Conservation (phyloP, 2,797 vertebrate genomes). For the Hyperoplus immaculatus region DNA sequence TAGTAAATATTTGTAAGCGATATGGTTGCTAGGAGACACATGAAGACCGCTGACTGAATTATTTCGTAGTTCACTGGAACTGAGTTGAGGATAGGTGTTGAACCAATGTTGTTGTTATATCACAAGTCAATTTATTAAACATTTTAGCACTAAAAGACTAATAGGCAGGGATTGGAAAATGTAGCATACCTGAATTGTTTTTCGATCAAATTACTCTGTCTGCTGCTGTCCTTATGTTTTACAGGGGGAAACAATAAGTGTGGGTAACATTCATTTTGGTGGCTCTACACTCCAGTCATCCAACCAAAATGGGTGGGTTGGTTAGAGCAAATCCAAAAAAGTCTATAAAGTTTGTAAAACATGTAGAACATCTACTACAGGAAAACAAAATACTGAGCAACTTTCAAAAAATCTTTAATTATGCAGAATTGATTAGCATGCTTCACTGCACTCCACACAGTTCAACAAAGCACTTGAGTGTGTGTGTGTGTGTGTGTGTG, state of each 20-base stretch:
- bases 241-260: background rate
- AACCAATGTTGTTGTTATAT: no score
- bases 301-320: background rate
- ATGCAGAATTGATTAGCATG: background rate
- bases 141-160: background rate
- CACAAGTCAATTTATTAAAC: background rate
- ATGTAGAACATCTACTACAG: background rate
- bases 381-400: background rate
- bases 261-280: background rate
- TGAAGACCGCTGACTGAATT: background rate
- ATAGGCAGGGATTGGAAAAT: background rate
- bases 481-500: no score
- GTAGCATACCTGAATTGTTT: background rate
- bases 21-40: background rate
- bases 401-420: constrained; percentile 22
- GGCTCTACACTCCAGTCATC: background rate
- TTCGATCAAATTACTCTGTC: background rate
- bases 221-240: background rate
- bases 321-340: background rate
- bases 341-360: background rate
- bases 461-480: background rate
- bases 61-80: background rate
- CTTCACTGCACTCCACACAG: background rate
- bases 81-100: background rate
- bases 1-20: background rate